These are phyloP conservation scores for Zhengitettix transpicula DNA, from an alignment of 2,888 invertebrate species.

Conservation along the genomic window DNA sequence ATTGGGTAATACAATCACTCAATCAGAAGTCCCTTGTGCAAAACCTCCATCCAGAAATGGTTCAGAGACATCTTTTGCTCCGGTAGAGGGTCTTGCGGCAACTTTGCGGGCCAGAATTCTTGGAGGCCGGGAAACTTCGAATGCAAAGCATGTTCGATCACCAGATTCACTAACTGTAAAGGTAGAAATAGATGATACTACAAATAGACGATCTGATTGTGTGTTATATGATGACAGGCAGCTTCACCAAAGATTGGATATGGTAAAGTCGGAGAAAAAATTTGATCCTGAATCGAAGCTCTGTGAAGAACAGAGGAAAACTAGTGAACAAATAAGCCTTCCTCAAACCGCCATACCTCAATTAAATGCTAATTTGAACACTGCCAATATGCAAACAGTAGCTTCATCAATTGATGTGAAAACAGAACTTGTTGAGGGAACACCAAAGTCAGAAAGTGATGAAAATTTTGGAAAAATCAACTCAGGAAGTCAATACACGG, in stretches of 20 bases:
- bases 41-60: background rate
- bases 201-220: slow-evolving; percentile 13
- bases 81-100: slow-evolving; percentile 57
- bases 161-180: slow-evolving; percentile 19
- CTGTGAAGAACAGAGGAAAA: background rate
- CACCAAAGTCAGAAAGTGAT: slow-evolving; percentile 5
- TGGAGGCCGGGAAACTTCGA: slow-evolving; percentile 42
- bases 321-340: background rate
- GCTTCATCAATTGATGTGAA: slow-evolving; percentile 13
- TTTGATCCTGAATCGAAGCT: background rate
- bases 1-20: background rate
- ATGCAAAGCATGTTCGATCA: slow-evolving; percentile 27
- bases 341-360: background rate
- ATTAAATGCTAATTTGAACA: background rate
- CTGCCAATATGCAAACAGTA: background rate
- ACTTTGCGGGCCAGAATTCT: slow-evolving; percentile 66
- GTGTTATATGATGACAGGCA: slow-evolving; percentile 3
- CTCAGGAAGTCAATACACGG: background rate
- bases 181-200: slow-evolving; percentile 13
- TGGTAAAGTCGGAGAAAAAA: background rate
- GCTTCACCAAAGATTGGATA: background rate
- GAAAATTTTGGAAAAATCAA: background rate
- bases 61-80: slow-evolving; percentile 11
- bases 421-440: slow-evolving; percentile 17
- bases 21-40: background rate